Evolutionary conservation across 2,113 vertebrate species (phyloP).

Genomic region (Lepus europaeus): DNA sequence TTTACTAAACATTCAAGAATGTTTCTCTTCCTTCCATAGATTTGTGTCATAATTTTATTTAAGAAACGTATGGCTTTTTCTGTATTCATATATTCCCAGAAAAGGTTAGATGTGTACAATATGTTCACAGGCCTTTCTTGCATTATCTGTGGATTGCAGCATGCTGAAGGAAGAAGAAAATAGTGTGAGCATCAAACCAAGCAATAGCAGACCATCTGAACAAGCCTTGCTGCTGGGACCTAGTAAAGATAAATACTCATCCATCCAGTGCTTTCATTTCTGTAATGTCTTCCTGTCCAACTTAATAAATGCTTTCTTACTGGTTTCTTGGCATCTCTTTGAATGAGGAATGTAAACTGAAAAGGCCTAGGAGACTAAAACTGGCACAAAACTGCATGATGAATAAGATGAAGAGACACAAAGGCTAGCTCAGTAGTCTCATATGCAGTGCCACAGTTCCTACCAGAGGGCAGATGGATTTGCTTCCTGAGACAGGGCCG

Average conservation of each 20-base stretch:
- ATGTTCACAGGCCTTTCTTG: neutral
- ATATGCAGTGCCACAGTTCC: slow-evolving; percentile 47
- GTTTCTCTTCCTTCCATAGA: slow-evolving; percentile 19
- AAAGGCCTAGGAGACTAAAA: slow-evolving; percentile 84
- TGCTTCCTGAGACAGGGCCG: slow-evolving; percentile 50
- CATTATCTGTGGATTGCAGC: slow-evolving; percentile 16
- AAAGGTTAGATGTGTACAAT: neutral
- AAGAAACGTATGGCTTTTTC: neutral
- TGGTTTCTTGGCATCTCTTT: slow-evolving; percentile 88
- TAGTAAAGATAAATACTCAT: slow-evolving; percentile 88
- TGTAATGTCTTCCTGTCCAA: slow-evolving; percentile 89
- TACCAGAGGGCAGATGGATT: slow-evolving; percentile 40
- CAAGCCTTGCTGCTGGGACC: slow-evolving; percentile 76
- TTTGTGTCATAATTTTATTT: slow-evolving; percentile 47
- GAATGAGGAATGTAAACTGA: slow-evolving; percentile 91
- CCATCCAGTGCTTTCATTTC: slow-evolving; percentile 87
- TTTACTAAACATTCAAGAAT: slow-evolving; percentile 41
- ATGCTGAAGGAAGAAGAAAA: neutral
- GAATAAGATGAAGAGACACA: slow-evolving; percentile 87
- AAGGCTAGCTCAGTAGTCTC: slow-evolving; percentile 79
- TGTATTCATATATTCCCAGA: slow-evolving; percentile 17
- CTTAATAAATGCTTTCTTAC: slow-evolving; percentile 89
- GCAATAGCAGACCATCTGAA: slow-evolving; percentile 52
- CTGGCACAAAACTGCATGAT: slow-evolving; percentile 80
- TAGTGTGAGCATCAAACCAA: slow-evolving; percentile 68